Evolutionary conservation across 2,888 invertebrate species (phyloP), one percentile per base, ranked within the genome.

Genomic region (Vannuccia rotundouncinata): DNA sequence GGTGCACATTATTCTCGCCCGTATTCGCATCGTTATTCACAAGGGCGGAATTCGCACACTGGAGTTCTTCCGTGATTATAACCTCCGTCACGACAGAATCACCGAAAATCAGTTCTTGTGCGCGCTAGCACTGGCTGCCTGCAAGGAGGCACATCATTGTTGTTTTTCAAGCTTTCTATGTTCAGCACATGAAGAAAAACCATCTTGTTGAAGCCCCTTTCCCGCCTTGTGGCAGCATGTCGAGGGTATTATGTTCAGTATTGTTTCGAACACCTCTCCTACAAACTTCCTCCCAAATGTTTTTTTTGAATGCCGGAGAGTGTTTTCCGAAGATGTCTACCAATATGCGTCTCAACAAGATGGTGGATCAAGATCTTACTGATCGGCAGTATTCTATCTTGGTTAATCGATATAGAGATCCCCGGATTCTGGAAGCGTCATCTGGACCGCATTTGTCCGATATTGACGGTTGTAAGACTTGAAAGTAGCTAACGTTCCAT

Each of bases 91-190:
- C 82, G 87, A 86, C 0, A 83, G 86, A n/a, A 86, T 88, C 78
- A 87, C 88, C 30, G 87, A 87, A 82, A 85, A 86, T 81, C 88
- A 88, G 85, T 88, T 88, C 84, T 82, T 85, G 17, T 86, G 87
- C 83, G 87, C 86, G 5, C 83, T 88, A 28, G 84, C 85, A 1
- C 82, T 87, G 66, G 87, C 86, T 60, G 85, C 86, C 59, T 87
- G 87, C 13, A 87, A 87, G 81, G 86, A 88, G 82, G 86, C 87
- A 0, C 85, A n/a, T n/a, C n/a, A n/a, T n/a, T n/a, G n/a, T n/a
- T n/a, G n/a, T n/a, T n/a, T n/a, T n/a, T 84, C 76, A 82, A 87
- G 87, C 87, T 30, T 88, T 88, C 82, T 87, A 86, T 75, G 84
- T 86, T 75, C 86, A 87, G 74, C 84, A 88, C 80, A 83, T 88